A percentile compares a stretch with the other conserved stretches of the same genome.
phyloP scores from a whole-genome alignment of 2,797 vertebrate species.

The Podarcis siculus region DNA sequence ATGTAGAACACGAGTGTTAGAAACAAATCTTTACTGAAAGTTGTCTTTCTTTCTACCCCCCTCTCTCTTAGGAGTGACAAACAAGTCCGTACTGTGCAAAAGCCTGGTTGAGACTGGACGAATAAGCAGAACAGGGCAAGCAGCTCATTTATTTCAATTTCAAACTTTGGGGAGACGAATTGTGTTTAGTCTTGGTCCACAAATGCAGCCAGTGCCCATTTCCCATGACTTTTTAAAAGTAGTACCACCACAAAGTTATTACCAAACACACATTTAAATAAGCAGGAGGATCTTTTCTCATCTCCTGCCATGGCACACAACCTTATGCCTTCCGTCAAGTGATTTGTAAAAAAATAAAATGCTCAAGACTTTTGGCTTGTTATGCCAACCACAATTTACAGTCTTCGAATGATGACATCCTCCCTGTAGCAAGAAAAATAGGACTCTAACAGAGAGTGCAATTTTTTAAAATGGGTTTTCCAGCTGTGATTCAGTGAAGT shows the following conservation, averaged over 20 bases:
- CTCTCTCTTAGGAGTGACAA: neutral
- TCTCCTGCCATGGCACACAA: neutral
- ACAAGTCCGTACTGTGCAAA: neutral
- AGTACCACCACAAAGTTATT: neutral
- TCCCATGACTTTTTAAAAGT: neutral
- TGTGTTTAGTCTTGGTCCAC: neutral
- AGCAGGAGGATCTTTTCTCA: neutral
- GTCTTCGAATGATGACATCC: slow-evolving; percentile 41
- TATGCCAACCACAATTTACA: slow-evolving; percentile 56
- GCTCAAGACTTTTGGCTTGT: slow-evolving; percentile 42
- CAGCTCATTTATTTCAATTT: neutral
- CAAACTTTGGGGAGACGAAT: neutral
- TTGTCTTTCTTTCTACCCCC: neutral
- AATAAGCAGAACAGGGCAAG: neutral
- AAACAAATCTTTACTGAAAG: neutral
- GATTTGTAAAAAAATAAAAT: slow-evolving; percentile 40
- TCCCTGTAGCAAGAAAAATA: slow-evolving; percentile 49
- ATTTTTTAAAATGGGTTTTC: slow-evolving; percentile 64
- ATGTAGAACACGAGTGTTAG: too few relatives aligned
- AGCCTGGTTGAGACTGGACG: neutral
- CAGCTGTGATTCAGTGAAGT: slow-evolving; percentile 64
- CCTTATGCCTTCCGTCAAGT: slow-evolving; percentile 15
- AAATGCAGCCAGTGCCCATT: neutral
- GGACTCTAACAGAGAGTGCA: slow-evolving; percentile 41
- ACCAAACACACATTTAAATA: slow-evolving; percentile 5